Evolutionary conservation across 2,888 invertebrate species (phyloP).

Genomic region (Andrena chrysosceles): DNA sequence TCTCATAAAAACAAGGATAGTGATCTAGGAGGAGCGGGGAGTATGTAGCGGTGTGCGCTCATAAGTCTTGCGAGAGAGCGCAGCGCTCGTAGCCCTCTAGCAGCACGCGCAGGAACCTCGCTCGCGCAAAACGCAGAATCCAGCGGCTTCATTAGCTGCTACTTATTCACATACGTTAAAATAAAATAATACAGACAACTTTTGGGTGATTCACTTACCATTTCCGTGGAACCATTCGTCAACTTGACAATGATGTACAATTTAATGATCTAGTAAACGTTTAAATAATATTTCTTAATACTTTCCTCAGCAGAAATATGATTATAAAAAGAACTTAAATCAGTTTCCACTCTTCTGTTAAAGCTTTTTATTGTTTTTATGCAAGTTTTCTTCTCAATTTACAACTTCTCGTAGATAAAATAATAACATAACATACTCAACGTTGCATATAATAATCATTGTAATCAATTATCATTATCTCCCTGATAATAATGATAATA

Average conservation of each 20-base stretch:
- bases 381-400: slow-evolving; percentile 67
- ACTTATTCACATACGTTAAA: too few species aligned
- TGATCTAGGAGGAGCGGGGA: background rate
- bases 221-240: too few species aligned
- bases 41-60: background rate
- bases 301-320: background rate
- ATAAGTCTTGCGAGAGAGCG: background rate
- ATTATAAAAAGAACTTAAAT: background rate
- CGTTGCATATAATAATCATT: slow-evolving; percentile 77
- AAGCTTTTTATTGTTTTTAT: slow-evolving; percentile 65
- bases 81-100: background rate
- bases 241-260: too few species aligned
- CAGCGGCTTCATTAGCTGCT: too few species aligned
- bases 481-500: slow-evolving; percentile 48
- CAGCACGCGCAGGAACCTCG: background rate
- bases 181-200: too few species aligned
- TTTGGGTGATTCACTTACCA: too few species aligned
- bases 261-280: too few species aligned
- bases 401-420: slow-evolving; percentile 79
- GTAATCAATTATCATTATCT: slow-evolving; percentile 65
- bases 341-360: slow-evolving; percentile 39
- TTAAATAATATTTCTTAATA: background rate
- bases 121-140: too few species aligned
- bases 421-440: slow-evolving; percentile 78
- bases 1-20: background rate